Base-by-base conservation (phyloP, 2,797 vertebrate genomes). In the Melanogrammus aeglefinus region DNA sequence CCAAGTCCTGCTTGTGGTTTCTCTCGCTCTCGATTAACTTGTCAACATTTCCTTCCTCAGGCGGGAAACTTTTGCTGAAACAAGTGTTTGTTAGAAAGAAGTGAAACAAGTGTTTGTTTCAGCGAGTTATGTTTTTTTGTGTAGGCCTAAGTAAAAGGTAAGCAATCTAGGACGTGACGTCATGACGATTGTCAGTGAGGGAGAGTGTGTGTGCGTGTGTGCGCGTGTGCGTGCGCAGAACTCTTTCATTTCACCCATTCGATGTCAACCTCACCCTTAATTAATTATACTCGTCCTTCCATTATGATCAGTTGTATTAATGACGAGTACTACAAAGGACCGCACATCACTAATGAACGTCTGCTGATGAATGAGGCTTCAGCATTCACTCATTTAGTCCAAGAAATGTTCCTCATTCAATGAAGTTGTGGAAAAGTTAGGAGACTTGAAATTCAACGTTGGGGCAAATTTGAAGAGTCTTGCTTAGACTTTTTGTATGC, bases 361-460 rank as follows among this genome's bases (percentile, higher is more conserved):
- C 70, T 86, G 86, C 83, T 82, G 79, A 78, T 81, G 71, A 82
- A 81, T 86, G 85, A 85, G 80, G 81, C 79, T 83, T 86, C 76
- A 83, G 76, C 88, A 87, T 90, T 92, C 86, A 88, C 88, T 89
- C 82, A 87, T 91, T 89, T 84, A 75, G 85, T 89, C 83, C 76
- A 75, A 81, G 85, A 79, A 78, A 78, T 29, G 44, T 29, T 38
- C 27, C 75, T 24, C 36, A 72, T 73, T 33, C 83, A 85, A 88
- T 79, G 79, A 76, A 81, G 79, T 89, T 73, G 79, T 75, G 21
- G 78, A 78, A 87, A 89, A 79, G 82, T 86, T 78, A 24, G 78
- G 78, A 74, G 47, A 35, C 29, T 29, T 5, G 12, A 24, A 76
- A 71, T 69, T 27, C 24, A 76, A 84, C 86, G 79, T 76, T 51